These are phyloP conservation scores for Sparidentex hasta DNA, from an alignment of 2,797 vertebrate genomes.

Conservation along the genomic window DNA sequence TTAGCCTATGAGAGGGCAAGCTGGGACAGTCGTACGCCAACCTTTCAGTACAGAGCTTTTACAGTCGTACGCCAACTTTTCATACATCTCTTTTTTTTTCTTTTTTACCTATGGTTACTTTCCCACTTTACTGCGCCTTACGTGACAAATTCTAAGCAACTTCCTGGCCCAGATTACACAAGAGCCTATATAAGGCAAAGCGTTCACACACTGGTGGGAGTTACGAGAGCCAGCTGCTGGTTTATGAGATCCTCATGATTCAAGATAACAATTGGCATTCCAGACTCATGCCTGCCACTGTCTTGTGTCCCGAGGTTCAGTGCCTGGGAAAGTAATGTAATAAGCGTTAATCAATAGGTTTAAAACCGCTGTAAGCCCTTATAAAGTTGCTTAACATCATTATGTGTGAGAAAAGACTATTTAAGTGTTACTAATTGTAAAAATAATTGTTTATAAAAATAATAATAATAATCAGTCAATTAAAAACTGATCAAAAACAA, in stretches of 20 bases:
- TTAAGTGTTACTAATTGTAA: no score
- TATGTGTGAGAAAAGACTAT: no score
- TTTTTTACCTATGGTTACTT: background rate
- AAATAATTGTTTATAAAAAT: constrained; percentile 25
- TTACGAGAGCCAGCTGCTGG: constrained; percentile 15
- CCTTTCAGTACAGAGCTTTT: background rate
- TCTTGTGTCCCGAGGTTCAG: background rate
- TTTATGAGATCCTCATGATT: constrained; percentile 43
- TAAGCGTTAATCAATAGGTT: no score
- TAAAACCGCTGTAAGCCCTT: no score
- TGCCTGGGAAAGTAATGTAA: background rate
- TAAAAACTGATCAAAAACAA: constrained; percentile 6
- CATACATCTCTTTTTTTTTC: background rate
- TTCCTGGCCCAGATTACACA: constrained; percentile 18
- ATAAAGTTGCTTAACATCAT: no score
- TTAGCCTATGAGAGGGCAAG: constrained; percentile 36
- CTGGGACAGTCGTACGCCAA: background rate
- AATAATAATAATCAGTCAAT: constrained; percentile 21
- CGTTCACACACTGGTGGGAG: constrained; percentile 19
- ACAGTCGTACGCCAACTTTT: background rate
- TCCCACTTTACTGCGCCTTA: background rate
- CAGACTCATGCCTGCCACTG: constrained; percentile 4
- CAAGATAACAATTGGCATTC: constrained; percentile 27
- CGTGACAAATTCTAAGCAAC: background rate
- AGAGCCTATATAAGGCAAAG: constrained; percentile 18